Percentiles rank a stretch among this genome's conserved stretches.
Evolutionary conservation across 2,888 invertebrate species (phyloP).

Genomic region (Leistus spinibarbis): DNA sequence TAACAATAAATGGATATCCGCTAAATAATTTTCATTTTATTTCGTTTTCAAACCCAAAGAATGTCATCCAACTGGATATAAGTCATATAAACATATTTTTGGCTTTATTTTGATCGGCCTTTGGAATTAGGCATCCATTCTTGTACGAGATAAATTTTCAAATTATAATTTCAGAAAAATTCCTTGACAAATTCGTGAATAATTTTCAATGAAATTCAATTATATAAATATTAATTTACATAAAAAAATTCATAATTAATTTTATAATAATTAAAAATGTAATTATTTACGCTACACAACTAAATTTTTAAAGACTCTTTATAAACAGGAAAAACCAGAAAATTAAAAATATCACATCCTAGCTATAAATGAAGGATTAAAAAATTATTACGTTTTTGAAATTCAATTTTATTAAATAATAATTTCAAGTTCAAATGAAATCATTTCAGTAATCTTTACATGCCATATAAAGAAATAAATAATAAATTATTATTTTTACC

Average conservation of each 20-base stretch:
- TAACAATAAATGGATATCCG: too few relatives aligned
- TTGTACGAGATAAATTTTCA: not conserved
- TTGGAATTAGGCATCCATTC: too few relatives aligned
- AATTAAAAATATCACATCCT: not conserved
- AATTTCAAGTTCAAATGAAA: too few relatives aligned
- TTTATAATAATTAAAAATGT: slow-evolving; percentile 4
- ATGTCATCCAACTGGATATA: too few relatives aligned
- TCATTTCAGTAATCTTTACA: too few relatives aligned
- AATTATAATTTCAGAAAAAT: not conserved
- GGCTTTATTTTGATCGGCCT: too few relatives aligned
- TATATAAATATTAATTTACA: slow-evolving; percentile 1
- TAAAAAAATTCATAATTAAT: slow-evolving; percentile 12
- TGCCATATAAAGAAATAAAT: too few relatives aligned
- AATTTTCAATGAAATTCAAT: not conserved
- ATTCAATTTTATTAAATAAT: not conserved
- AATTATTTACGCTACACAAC: slow-evolving; percentile 18
- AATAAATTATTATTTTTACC: too few relatives aligned
- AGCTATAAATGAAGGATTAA: not conserved
- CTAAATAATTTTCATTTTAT: too few relatives aligned
- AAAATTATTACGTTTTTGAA: not conserved
- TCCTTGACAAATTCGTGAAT: not conserved
- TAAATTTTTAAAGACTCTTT: not conserved
- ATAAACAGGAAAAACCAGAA: not conserved
- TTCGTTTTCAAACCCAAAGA: too few relatives aligned
- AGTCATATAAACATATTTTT: too few relatives aligned